These are phyloP conservation scores for Drosophila macrospina DNA, from an alignment of 2,888 invertebrate species.

Conservation along the genomic window DNA sequence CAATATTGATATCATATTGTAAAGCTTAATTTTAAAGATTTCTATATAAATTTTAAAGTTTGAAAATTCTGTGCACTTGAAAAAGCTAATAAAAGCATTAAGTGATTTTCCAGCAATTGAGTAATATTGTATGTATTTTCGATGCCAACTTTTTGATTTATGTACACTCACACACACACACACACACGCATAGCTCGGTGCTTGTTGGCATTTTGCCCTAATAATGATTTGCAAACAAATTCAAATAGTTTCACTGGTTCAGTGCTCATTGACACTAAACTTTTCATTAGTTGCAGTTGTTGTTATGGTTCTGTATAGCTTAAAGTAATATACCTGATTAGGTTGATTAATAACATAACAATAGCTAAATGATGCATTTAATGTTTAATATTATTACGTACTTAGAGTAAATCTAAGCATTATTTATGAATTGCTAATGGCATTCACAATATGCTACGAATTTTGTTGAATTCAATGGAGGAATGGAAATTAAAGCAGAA, in stretches of 20 bases:
- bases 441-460: not conserved
- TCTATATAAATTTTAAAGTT: too few species aligned
- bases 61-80: not conserved
- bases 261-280: constrained; percentile 18
- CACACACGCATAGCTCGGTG: constrained; percentile 1
- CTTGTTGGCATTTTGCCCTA: constrained; percentile 47
- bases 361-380: not conserved
- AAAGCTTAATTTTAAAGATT: too few species aligned
- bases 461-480: constrained; percentile 7
- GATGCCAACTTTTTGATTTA: constrained; percentile 40
- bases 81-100: constrained; percentile 6
- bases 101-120: constrained; percentile 69
- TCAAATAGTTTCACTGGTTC: constrained; percentile 24
- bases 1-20: too few species aligned
- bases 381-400: not conserved
- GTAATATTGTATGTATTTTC: constrained; percentile 39
- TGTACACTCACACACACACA: constrained; percentile 17
- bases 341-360: not conserved
- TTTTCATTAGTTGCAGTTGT: constrained; percentile 4
- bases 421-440: constrained; percentile 10
- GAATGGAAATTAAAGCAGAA: constrained; percentile 43
- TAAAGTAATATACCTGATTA: not conserved
- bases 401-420: not conserved
- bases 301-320: not conserved
- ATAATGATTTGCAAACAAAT: constrained; percentile 33